Conservation (phyloP, 2,888 invertebrate genomes). For the Lysandra coridon region DNA sequence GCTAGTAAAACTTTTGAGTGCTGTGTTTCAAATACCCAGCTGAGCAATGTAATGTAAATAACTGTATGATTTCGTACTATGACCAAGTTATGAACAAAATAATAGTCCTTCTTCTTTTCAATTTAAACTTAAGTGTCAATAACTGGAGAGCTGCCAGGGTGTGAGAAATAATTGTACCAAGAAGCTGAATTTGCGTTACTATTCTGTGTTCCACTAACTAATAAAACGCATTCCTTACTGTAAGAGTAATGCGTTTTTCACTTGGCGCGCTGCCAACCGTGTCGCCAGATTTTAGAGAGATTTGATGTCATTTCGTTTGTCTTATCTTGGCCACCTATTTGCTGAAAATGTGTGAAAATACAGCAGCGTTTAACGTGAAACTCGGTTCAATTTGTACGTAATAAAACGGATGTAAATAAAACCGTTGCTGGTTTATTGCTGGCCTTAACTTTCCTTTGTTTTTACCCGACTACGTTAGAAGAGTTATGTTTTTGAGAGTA, state of each 20-base stretch:
- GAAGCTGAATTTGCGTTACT: constrained; percentile 12
- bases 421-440: neutral
- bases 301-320: constrained; percentile 22
- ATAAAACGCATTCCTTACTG: constrained; percentile 22
- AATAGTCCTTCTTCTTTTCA: neutral
- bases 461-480: too few relatives aligned
- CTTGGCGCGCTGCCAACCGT: neutral
- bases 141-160: neutral
- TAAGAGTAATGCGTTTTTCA: constrained; percentile 16
- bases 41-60: too few relatives aligned
- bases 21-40: too few relatives aligned
- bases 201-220: constrained; percentile 1
- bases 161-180: neutral
- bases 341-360: constrained; percentile 23
- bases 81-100: neutral
- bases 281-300: constrained; percentile 21
- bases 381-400: constrained; percentile 8
- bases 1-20: too few relatives aligned
- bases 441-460: neutral
- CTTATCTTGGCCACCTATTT: constrained; percentile 22
- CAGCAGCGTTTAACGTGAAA: neutral
- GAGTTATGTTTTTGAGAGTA: too few relatives aligned
- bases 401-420: constrained; percentile 3
- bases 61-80: too few relatives aligned
- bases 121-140: constrained; percentile 16